phyloP scores from a whole-genome alignment of 2,888 invertebrate genomes.

The Liposcelis brunnea region DNA sequence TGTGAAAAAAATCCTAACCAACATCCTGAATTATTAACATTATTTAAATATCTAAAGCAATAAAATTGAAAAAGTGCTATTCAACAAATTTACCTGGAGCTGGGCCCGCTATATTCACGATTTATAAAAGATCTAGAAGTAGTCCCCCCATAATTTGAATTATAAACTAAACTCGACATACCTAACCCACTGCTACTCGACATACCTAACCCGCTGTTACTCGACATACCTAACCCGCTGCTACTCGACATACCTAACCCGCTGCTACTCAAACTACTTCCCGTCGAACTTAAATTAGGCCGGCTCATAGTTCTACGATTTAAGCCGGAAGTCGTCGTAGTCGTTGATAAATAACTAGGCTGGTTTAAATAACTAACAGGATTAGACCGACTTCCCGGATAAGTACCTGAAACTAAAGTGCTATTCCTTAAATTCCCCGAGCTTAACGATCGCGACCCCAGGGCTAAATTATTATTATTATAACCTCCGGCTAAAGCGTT shows the following conservation, averaged over 20 bases:
- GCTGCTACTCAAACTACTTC: background rate
- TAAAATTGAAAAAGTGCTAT: too few species aligned
- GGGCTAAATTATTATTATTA: background rate
- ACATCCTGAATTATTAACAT: too few species aligned
- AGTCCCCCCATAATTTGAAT: background rate
- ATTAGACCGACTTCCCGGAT: background rate
- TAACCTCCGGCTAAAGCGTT: background rate
- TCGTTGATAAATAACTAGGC: background rate
- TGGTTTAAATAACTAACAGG: background rate
- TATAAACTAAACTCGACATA: constrained; percentile 6
- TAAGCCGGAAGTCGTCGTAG: background rate
- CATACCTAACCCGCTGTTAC: background rate
- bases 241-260: background rate
- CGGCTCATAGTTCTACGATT: constrained; percentile 5
- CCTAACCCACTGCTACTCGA: background rate
- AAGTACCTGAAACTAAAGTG: background rate
- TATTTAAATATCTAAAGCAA: too few species aligned
- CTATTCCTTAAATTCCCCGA: constrained; percentile 4
- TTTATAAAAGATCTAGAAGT: constrained; percentile 1
- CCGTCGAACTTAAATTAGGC: constrained; percentile 3
- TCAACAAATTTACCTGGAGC: constrained; percentile 2
- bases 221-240: background rate
- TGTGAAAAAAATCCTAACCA: too few species aligned
- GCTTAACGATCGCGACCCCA: constrained; percentile 1
- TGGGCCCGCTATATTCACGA: constrained; percentile 7